A percentile compares a stretch with the other conserved stretches of the same genome.
These are phyloP conservation scores for Drosophila nigromelanica DNA, from an alignment of 1,140 invertebrate genomes.

Conservation along the genomic window DNA sequence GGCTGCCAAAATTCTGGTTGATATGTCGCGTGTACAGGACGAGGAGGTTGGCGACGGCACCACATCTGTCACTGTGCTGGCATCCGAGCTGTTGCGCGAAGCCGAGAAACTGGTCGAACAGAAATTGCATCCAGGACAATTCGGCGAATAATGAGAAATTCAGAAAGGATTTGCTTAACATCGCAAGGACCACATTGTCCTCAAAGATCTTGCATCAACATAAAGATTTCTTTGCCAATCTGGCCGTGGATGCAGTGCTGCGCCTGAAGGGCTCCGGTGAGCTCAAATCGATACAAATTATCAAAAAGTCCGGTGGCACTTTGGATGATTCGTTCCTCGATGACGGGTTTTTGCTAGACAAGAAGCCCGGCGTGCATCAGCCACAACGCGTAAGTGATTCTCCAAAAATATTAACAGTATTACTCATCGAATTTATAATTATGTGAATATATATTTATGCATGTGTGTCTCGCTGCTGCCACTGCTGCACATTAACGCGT, in stretches of 20 bases:
- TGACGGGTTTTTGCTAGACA: constrained; percentile 98
- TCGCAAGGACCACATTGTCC: constrained; percentile 98
- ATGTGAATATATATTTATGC: not conserved
- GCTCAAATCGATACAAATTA: constrained; percentile 98
- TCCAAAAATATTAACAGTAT: not conserved
- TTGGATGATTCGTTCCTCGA: constrained; percentile 98
- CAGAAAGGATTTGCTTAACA: constrained; percentile 96
- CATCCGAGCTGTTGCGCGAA: constrained; percentile 97
- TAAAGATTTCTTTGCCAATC: constrained; percentile 97
- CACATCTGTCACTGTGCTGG: constrained; percentile 98
- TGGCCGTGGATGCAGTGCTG: constrained; percentile 97
- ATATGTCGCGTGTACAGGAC: constrained; percentile 99
- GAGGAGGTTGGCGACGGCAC: constrained; percentile 99
- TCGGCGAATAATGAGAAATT: constrained; percentile 92
- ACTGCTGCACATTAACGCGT: constrained; percentile 63
- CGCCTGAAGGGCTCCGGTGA: constrained; percentile 98
- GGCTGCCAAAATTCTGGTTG: constrained; percentile 98
- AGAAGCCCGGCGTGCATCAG: constrained; percentile 96
- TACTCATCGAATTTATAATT: constrained; percentile 1
- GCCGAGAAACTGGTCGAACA: constrained; percentile 97
- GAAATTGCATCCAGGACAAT: constrained; percentile 97
- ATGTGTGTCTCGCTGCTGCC: not conserved
- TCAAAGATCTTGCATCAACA: constrained; percentile 99
- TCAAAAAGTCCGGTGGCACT: constrained; percentile 97
- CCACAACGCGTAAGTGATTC: constrained; percentile 87